Percentiles rank a stretch among this genome's conserved stretches.
phyloP scores from a whole-genome alignment of 2,797 vertebrate genomes.

The Natrix natrix region DNA sequence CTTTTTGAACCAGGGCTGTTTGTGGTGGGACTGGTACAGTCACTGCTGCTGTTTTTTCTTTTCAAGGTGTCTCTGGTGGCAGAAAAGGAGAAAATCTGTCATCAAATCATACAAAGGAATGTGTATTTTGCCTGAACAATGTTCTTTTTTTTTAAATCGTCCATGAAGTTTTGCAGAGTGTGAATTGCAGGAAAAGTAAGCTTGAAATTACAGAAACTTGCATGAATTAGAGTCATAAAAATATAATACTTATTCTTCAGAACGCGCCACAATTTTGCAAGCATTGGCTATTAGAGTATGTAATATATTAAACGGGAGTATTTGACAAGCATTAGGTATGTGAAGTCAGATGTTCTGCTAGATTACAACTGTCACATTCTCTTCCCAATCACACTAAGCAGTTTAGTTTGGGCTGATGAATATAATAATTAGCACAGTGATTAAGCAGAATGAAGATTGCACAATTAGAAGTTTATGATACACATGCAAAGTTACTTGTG shows the following conservation, averaged over 20 bases:
- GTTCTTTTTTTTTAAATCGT: not conserved
- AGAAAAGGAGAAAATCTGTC: conserved; percentile 53
- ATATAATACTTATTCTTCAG: not conserved
- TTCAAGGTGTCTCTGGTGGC: conserved; percentile 69
- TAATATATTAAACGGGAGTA: not conserved
- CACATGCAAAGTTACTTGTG: not conserved
- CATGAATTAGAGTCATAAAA: not conserved
- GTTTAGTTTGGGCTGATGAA: not conserved
- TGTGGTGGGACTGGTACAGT: conserved; percentile 69
- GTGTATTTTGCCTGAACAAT: not conserved
- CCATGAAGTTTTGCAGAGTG: not conserved
- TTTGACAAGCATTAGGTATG: not conserved
- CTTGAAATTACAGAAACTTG: not conserved
- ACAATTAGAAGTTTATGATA: not conserved
- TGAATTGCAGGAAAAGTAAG: not conserved
- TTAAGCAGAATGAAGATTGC: not conserved
- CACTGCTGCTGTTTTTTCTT: conserved; percentile 66
- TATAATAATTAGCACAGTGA: not conserved
- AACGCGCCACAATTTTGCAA: not conserved
- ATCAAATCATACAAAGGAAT: conserved; percentile 16
- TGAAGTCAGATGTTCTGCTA: not conserved
- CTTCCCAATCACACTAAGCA: not conserved
- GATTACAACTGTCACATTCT: not conserved
- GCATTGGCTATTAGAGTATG: not conserved
- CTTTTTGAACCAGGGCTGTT: conserved; percentile 73